Conservation (phyloP, 2,888 invertebrate species). For the Hipparchia semele region DNA sequence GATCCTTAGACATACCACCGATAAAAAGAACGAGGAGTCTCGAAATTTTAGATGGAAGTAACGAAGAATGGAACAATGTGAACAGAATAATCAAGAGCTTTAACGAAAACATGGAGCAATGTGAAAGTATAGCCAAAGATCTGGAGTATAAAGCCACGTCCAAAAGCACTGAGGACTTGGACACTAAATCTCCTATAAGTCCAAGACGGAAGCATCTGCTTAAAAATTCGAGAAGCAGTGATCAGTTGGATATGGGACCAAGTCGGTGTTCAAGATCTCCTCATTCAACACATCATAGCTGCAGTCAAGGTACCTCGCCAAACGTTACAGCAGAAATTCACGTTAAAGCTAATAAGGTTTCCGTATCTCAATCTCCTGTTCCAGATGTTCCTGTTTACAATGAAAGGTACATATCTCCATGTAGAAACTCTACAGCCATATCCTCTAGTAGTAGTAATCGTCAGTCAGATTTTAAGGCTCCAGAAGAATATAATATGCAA, state of each 20-base stretch:
- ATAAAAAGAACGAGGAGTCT: constrained; percentile 88
- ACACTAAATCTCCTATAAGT: constrained; percentile 61
- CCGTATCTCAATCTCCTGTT: constrained; percentile 70
- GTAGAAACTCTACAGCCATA: constrained; percentile 64
- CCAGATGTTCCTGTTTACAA: constrained; percentile 62
- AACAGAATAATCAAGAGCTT: constrained; percentile 66
- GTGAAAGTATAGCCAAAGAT: constrained; percentile 71
- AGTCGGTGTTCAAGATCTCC: constrained; percentile 63
- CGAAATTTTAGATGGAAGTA: constrained; percentile 84
- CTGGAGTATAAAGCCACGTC: constrained; percentile 73
- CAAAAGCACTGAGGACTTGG: constrained; percentile 78
- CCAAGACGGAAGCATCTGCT: constrained; percentile 62
- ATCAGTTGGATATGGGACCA: constrained; percentile 69
- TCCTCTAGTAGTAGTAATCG: constrained; percentile 60
- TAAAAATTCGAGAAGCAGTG: constrained; percentile 72
- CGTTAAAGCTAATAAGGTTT: constrained; percentile 68
- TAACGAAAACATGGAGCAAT: constrained; percentile 66
- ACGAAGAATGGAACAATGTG: constrained; percentile 73
- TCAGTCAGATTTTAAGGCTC: constrained; percentile 51
- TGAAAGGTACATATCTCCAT: constrained; percentile 63
- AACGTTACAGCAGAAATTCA: constrained; percentile 78
- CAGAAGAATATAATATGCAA: constrained; percentile 51
- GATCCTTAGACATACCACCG: constrained; percentile 80
- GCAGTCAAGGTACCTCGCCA: constrained; percentile 55
- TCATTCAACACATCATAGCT: constrained; percentile 48